Evolutionary conservation across 1,140 invertebrate genomes (phyloP).

Genomic region (Trinorchestia longiramus): DNA sequence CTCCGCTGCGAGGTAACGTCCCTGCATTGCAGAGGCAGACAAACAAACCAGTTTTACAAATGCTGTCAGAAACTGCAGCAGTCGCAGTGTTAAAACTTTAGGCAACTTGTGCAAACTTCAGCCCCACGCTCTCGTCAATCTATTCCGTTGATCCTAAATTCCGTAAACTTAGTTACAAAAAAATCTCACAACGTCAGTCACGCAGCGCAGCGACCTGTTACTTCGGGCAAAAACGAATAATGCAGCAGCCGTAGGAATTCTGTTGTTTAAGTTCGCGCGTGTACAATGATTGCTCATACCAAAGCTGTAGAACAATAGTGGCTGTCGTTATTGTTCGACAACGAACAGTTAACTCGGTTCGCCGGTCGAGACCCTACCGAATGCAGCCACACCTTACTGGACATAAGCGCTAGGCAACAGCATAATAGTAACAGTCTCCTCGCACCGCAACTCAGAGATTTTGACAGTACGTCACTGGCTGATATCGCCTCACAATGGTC

Average conservation of each 20-base stretch:
- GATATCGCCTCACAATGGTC: no score
- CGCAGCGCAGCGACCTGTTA: neutral
- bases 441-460: neutral
- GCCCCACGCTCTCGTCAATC: neutral
- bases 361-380: neutral
- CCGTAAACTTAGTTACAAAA: neutral
- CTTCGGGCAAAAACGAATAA: neutral
- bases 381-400: neutral
- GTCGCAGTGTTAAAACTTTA: neutral
- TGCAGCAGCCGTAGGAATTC: neutral
- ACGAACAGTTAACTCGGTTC: neutral
- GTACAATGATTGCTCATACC: neutral
- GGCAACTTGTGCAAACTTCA: neutral
- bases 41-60: neutral
- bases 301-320: neutral
- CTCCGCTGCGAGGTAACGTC: neutral
- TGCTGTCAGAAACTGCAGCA: neutral
- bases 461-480: no score
- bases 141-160: neutral
- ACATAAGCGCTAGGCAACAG: neutral
- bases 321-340: neutral
- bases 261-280: neutral
- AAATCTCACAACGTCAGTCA: neutral
- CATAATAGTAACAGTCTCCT: no score
- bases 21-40: neutral